These are phyloP conservation scores for Scatophagus argus DNA, from an alignment of 2,113 vertebrate species.

Conservation along the genomic window DNA sequence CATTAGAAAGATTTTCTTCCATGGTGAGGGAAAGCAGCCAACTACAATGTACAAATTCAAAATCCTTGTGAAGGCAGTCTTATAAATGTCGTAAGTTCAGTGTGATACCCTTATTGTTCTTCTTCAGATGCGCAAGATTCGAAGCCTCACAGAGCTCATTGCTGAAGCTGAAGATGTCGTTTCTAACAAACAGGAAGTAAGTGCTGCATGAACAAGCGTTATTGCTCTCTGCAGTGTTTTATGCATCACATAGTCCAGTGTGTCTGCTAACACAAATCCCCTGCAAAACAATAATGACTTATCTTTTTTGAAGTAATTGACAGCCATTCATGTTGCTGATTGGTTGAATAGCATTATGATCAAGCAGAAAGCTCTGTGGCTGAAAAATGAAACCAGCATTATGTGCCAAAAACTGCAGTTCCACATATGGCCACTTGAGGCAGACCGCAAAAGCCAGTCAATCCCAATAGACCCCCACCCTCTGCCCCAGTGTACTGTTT, in stretches of 20 bases:
- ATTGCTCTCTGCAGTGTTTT: background rate
- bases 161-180: constrained; percentile 57
- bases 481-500: too few relatives aligned
- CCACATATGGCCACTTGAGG: too few relatives aligned
- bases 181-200: background rate
- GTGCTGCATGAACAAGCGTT: background rate
- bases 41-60: background rate
- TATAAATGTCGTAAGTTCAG: background rate
- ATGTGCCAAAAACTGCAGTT: too few relatives aligned
- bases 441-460: too few relatives aligned
- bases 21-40: background rate
- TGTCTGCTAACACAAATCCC: background rate
- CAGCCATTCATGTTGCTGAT: too few relatives aligned
- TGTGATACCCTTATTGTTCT: constrained; percentile 8
- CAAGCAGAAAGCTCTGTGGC: too few relatives aligned
- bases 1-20: too few relatives aligned
- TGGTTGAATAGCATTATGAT: too few relatives aligned
- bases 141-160: constrained; percentile 70
- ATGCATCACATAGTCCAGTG: background rate
- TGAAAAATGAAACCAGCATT: too few relatives aligned
- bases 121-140: constrained; percentile 65
- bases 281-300: background rate
- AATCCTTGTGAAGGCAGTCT: background rate
- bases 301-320: background rate
- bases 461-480: too few relatives aligned